Evolutionary conservation across 2,888 invertebrate genomes (phyloP).

Genomic region (Eupithecia subumbrata): DNA sequence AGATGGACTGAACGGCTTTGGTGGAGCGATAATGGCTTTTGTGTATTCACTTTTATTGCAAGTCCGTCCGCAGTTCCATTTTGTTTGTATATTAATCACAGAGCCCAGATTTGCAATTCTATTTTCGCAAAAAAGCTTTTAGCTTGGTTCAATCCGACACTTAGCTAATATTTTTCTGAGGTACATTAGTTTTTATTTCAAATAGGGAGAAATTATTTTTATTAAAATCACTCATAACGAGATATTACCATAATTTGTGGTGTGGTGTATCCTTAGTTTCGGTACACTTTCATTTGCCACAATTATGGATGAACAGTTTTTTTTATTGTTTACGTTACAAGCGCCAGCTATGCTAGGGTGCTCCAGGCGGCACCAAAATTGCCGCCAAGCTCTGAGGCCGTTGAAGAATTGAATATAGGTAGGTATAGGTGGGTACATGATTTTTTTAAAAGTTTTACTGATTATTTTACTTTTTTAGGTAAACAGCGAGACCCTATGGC

Average conservation of each 20-base stretch:
- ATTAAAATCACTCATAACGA: not conserved
- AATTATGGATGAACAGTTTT: not conserved
- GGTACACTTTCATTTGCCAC: not conserved
- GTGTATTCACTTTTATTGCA: conserved; percentile 17
- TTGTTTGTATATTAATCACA: not conserved
- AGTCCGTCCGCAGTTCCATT: not conserved
- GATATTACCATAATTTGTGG: not conserved
- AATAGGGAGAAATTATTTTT: not conserved
- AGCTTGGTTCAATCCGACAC: not conserved
- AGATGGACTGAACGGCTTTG: conserved; percentile 31
- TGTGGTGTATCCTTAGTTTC: not conserved
- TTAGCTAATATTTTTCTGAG: not conserved
- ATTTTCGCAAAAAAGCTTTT: not conserved
- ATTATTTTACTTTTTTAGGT: conserved; percentile 51
- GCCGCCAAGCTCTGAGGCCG: too few species aligned
- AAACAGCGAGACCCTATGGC: conserved; percentile 75
- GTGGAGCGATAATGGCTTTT: conserved; percentile 23
- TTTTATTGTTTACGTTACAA: too few species aligned
- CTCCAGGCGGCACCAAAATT: too few species aligned
- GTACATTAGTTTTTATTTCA: not conserved
- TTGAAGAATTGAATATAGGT: not conserved
- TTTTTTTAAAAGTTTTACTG: not conserved
- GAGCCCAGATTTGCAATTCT: not conserved
- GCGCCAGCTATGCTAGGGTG: too few species aligned
- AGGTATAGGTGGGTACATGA: not conserved